Base-by-base conservation (phyloP, 1,140 invertebrate genomes). In the Aphidius gifuensis region DNA sequence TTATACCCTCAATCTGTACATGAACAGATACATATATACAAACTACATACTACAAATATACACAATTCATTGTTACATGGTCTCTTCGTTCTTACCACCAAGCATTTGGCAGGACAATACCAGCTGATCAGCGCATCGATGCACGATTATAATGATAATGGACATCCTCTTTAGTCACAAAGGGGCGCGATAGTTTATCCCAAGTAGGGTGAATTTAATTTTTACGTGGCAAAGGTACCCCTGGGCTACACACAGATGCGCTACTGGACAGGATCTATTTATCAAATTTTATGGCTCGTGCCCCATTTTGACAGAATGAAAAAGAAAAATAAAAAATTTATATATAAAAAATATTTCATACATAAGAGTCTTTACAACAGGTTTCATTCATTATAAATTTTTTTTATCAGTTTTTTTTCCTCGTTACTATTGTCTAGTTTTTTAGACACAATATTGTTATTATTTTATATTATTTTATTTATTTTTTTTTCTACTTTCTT, bases 131-230 rank as follows among this genome's bases (percentile, higher is more conserved):
- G 74, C 69, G 69, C 74, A 77, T 76, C 73, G 72, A 68, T 75
- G 71, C 72, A 63, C 69, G 69, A 80, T 80, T 80, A 74, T 78
- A 77, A 79, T 80, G 76, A 80, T 80, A 80, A 80, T 77, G 39
- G 53, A 65, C 38, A 57, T 40, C 61, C 63, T 67, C 72, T 47
- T 47, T 62, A 55, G 40, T 58, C 56, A 49, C 45, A 53, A 64
- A 59, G 62, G 59, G 56, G 66, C 62, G 64, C 57, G 64, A 47
- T n/a, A 71, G 61, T 49, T 46, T 61, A 54, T 66, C 66, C 69
- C 71, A 64, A 64, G 59, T 69, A 70, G 71, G 73, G 69, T 66
- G 71, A 66, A 71, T 67, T 56, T 5, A 71, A 70, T 72, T 74
- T 75, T 75, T 50, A 46, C 45, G 42, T 56, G 55, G 44, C 54